Percentiles rank a stretch among this genome's conserved stretches.
These are phyloP conservation scores for Drosophila suzukii DNA, from an alignment of 1,140 invertebrate species.

Conservation along the genomic window DNA sequence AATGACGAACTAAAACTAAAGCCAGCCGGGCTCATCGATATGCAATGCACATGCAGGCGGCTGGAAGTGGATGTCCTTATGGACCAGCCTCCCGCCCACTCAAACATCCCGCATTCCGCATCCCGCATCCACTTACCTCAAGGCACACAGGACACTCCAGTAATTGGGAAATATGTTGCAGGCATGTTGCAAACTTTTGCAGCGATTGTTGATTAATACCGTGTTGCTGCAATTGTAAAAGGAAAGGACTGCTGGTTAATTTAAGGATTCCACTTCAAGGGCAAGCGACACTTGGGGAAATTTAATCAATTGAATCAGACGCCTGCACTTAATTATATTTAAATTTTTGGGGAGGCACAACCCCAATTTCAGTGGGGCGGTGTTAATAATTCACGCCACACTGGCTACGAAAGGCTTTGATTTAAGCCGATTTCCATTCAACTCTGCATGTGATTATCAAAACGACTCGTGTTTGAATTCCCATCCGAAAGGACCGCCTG, in stretches of 20 bases:
- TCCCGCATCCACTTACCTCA: slow-evolving; percentile 77
- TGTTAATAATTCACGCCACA: slow-evolving; percentile 30
- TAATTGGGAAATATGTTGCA: slow-evolving; percentile 85
- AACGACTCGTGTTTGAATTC: slow-evolving; percentile 10
- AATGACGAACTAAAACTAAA: slow-evolving; percentile 78
- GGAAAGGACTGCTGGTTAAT: slow-evolving; percentile 16
- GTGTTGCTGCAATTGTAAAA: slow-evolving; percentile 67
- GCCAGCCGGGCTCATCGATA: slow-evolving; percentile 74
- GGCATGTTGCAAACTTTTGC: slow-evolving; percentile 84
- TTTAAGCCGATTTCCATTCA: slow-evolving; percentile 44
- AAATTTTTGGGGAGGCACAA: neutral
- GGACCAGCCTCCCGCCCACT: slow-evolving; percentile 4
- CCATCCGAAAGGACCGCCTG: neutral
- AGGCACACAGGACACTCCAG: slow-evolving; percentile 85
- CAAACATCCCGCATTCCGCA: slow-evolving; percentile 3
- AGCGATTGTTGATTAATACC: slow-evolving; percentile 84
- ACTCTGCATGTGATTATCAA: slow-evolving; percentile 45
- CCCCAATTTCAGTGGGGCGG: slow-evolving; percentile 12
- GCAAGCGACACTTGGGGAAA: slow-evolving; percentile 4
- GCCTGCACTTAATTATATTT: slow-evolving; percentile 36
- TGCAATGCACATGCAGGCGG: slow-evolving; percentile 64
- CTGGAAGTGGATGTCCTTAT: neutral
- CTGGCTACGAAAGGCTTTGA: slow-evolving; percentile 7
- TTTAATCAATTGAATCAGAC: slow-evolving; percentile 24
- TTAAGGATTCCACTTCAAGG: slow-evolving; percentile 22